Percentiles rank a stretch among this genome's conserved stretches.
Evolutionary conservation across 2,797 vertebrate genomes (phyloP).

Genomic region (Garrulus glandarius): DNA sequence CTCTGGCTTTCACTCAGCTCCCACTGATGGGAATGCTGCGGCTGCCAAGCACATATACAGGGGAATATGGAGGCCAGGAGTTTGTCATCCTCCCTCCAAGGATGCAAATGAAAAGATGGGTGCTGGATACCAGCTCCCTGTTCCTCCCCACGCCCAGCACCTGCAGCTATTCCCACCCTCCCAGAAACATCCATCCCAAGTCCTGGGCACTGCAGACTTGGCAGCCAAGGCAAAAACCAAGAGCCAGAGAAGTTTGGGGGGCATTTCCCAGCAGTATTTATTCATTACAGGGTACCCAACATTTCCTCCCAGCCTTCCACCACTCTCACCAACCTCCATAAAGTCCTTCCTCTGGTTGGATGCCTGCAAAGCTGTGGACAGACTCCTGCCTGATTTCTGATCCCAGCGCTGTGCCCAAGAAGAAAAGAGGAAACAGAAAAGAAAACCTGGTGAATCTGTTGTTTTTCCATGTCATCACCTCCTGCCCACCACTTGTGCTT

Average conservation of each 20-base stretch:
- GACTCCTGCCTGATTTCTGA: slow-evolving; percentile 88
- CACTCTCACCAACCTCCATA: slow-evolving; percentile 87
- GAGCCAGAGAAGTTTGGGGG: neutral
- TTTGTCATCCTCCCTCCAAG: neutral
- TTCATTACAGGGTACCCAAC: neutral
- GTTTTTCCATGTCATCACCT: neutral
- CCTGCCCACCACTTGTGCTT: neutral
- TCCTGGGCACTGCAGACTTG: neutral
- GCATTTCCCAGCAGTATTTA: neutral
- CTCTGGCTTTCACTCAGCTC: neutral
- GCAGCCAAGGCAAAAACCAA: neutral
- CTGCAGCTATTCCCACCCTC: neutral
- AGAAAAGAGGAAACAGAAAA: neutral
- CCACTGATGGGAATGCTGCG: accelerated
- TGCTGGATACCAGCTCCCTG: neutral
- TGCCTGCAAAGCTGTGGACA: slow-evolving; percentile 87
- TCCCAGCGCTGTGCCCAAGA: slow-evolving; percentile 86
- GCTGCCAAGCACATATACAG: accelerated
- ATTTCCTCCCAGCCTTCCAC: neutral
- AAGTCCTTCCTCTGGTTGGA: slow-evolving; percentile 97
- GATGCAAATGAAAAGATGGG: neutral
- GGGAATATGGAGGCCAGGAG: neutral
- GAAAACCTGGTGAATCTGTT: neutral
- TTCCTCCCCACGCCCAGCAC: neutral
- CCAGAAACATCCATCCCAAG: neutral